Base-by-base conservation (phyloP, 1,140 invertebrate species). In the Pectinophora gossypiella region DNA sequence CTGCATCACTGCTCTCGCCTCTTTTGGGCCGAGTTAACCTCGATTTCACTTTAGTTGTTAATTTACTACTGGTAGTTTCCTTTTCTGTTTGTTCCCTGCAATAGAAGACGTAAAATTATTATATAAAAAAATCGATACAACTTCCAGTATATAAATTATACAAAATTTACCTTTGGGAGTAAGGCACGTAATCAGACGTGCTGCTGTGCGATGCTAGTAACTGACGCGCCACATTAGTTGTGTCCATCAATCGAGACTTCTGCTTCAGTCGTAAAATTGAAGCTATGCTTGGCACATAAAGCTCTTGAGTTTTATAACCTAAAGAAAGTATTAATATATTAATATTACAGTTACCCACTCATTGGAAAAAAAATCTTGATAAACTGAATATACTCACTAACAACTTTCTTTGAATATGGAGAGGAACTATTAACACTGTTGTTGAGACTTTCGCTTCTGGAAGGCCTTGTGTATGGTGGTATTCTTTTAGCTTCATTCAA, bases 401-500 rank as follows among this genome's bases (percentile, higher is more conserved):
- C 27, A 32, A 9, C 1, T 32, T 32, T 32, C 2, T 1, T 32
- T 9, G 27, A 32, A 32, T 9, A n/a, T n/a, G 27, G 27, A 9
- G 27, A 32, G 27, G 27, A 12, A n/a, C 27, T 23, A 23, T 10
- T 32, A n/a, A 32, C 2, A 9, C 27, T 32, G 27, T n/a, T 32
- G 7, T n/a, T 32, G 2, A 32, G 27, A 9, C 27, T 32, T 9
- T 32, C n/a, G 27, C 7, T 32, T 32, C 27, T 32, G 9, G 27
- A 7, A 1, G 27, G 1, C 2, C 27, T 1, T 3, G 27, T 32
- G 27, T 32, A 32, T n/a, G 9, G 27, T n/a, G 92, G 91, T 68
- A 94, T 93, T 62, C 92, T 92, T 64, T 91, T 92, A 16, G 91
- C 93, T 70, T 94, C 93, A n/a, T 88, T 89, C 47, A 94, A 79